Base-by-base conservation (phyloP, 2,797 vertebrate genomes). In the Carcharodon carcharias region DNA sequence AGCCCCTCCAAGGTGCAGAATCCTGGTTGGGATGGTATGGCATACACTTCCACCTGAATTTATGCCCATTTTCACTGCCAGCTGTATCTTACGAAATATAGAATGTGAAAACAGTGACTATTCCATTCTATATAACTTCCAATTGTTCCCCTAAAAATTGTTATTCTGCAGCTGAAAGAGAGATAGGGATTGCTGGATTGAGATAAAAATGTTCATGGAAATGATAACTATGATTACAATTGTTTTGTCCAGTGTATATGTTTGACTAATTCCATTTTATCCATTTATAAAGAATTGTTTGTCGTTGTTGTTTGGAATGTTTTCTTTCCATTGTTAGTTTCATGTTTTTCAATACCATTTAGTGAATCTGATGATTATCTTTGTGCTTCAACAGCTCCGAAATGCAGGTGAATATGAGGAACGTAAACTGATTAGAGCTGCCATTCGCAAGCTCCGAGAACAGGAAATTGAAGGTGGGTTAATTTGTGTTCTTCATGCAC, bases 401-500 rank as follows among this genome's bases (percentile, higher is more conserved):
- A 97, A 97, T 0, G 98, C 99, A 0, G 97, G 96, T 0, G 98
- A 99, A 96, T 99, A 98, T 0, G 99, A 99, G 97, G 99, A 99
- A 97, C 98, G 99, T 96, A 99, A 99, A 97, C 97, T 99, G 96
- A 99, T 99, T 96, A 98, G 99, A 96, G 98, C 98, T 0, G 98
- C 99, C 96, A 99, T 99, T 97, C 98, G 99, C 96, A 98, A 98
- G 14, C 96, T 99, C 93, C 97, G 99, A n/a, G 98, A 98, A 0
- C 97, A 99, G 96, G 98, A 99, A 96, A 98, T 98, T 7, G 98
- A 98, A 97, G 98, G 99, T 99, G 97, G 96, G 97, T 96, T n/a
- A 69, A 61, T 45, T 65, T 63, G n/a, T 88, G 26, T 69, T n/a
- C 77, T 82, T 63, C 80, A 67, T 80, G 71, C 31, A 77, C 3